Evolutionary conservation across 2,113 vertebrate genomes (phyloP).

Genomic region (Raja brachyura): DNA sequence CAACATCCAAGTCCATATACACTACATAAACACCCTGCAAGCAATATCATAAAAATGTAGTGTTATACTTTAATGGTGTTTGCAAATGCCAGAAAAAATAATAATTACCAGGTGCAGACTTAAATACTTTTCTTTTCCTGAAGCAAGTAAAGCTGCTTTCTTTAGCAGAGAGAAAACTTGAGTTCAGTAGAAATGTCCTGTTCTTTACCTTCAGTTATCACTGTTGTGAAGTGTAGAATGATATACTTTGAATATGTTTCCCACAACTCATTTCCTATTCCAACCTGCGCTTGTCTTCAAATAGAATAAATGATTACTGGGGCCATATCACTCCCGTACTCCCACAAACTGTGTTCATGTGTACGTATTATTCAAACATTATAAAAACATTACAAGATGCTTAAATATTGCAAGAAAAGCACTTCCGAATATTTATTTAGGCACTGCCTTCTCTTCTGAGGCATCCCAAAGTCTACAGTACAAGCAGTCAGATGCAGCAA

Average conservation of each 20-base stretch:
- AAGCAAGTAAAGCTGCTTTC: not conserved
- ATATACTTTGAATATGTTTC: not conserved
- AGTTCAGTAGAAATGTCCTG: not conserved
- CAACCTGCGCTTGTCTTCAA: not conserved
- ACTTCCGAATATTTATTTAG: conserved; percentile 25
- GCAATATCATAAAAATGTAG: not conserved
- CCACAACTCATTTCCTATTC: not conserved
- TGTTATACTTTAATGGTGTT: not conserved
- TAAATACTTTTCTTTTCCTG: not conserved
- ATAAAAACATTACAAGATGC: not conserved
- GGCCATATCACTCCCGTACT: not conserved
- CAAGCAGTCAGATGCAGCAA: not conserved
- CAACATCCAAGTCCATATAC: not conserved
- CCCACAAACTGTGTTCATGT: not conserved
- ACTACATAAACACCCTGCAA: not conserved
- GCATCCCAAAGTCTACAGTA: not conserved
- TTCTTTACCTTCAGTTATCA: not conserved
- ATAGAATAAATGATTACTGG: not conserved
- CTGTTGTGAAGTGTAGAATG: not conserved
- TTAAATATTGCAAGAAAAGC: conserved; percentile 22
- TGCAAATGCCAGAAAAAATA: not conserved
- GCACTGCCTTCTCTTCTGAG: not conserved
- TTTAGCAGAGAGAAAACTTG: not conserved
- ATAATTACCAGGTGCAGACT: not conserved
- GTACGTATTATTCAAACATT: not conserved